Evolutionary conservation across 2,888 invertebrate species (phyloP).

Genomic region (Dascillus cervinus): DNA sequence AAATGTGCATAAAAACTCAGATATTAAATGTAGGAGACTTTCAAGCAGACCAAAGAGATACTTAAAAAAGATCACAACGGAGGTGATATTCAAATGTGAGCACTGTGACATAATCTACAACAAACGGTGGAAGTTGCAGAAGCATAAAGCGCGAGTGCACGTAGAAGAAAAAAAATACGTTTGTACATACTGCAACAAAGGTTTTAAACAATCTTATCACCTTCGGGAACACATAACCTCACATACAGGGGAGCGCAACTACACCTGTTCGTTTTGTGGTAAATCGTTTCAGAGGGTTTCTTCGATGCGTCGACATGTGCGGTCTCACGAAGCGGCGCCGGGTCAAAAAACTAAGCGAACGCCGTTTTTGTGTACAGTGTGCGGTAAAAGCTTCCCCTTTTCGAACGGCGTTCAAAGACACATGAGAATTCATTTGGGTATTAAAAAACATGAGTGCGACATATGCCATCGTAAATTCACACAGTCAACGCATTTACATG

Average conservation of each 20-base stretch:
- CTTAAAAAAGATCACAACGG: slow-evolving; percentile 3
- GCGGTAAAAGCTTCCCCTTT: slow-evolving; percentile 36
- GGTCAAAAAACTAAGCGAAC: slow-evolving; percentile 33
- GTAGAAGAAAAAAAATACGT: slow-evolving; percentile 19
- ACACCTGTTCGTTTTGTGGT: slow-evolving; percentile 29
- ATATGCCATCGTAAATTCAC: slow-evolving; percentile 38
- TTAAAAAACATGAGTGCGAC: slow-evolving; percentile 36
- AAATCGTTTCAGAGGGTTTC: slow-evolving; percentile 31
- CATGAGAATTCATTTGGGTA: slow-evolving; percentile 35
- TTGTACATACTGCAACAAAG: slow-evolving; percentile 23
- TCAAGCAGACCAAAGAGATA: slow-evolving; percentile 8
- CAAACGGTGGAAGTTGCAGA: slow-evolving; percentile 25
- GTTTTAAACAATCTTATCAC: slow-evolving; percentile 30
- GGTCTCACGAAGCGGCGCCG: slow-evolving; percentile 27
- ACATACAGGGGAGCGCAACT: slow-evolving; percentile 32
- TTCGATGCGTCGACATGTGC: slow-evolving; percentile 29
- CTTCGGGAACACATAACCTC: slow-evolving; percentile 30
- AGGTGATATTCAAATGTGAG: slow-evolving; percentile 18
- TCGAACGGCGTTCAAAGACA: slow-evolving; percentile 36
- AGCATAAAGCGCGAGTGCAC: slow-evolving; percentile 25
- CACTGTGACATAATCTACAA: slow-evolving; percentile 23
- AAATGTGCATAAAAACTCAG: slow-evolving; percentile 1
- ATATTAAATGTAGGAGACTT: slow-evolving; percentile 1
- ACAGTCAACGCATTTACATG: slow-evolving; percentile 40
- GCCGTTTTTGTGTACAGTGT: slow-evolving; percentile 35